A percentile compares a stretch with the other conserved stretches of the same genome.
Conservation (phyloP, 2,113 vertebrate genomes). For the Siphamia tubifer region DNA sequence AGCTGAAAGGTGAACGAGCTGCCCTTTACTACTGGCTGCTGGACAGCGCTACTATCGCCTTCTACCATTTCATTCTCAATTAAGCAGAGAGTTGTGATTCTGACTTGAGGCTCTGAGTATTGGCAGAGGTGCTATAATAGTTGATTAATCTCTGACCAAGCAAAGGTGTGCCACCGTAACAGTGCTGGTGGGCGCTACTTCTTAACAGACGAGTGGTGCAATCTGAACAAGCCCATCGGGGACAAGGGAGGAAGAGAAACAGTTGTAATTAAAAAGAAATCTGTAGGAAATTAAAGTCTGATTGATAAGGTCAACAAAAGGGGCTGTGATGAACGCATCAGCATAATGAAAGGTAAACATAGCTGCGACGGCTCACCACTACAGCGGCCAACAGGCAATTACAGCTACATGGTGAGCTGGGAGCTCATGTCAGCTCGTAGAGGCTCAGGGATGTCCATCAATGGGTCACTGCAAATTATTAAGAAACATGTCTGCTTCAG, state of each 20-base stretch:
- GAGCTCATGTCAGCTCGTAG: conserved; percentile 16
- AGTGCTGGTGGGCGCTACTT: conserved; percentile 15
- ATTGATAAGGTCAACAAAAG: conserved; percentile 75
- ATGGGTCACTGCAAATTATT: conserved; percentile 10
- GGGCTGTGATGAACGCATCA: conserved; percentile 63
- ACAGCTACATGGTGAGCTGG: conserved; percentile 25
- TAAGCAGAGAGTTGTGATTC: conserved; percentile 42
- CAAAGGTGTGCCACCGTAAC: background rate
- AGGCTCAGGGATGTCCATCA: conserved; percentile 47
- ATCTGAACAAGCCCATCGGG: conserved; percentile 7
- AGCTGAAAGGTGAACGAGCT: conserved; percentile 44
- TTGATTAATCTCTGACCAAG: conserved; percentile 70
- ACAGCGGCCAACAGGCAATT: conserved; percentile 58
- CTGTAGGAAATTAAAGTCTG: conserved; percentile 72
- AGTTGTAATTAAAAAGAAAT: conserved; percentile 72
- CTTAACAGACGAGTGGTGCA: conserved; percentile 17
- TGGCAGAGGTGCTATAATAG: conserved; percentile 21
- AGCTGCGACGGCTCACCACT: conserved; percentile 32
- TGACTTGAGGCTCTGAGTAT: conserved; percentile 48
- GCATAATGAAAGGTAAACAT: conserved; percentile 66
- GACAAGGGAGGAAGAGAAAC: conserved; percentile 31
- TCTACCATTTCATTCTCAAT: conserved; percentile 58
- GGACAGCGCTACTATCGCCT: conserved; percentile 28
- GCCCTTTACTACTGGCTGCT: conserved; percentile 51
- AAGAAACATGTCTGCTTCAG: background rate